Evolutionary conservation across 2,113 vertebrate species (phyloP), one percentile per base, ranked within the genome.

Genomic region (Donacobius atricapilla): DNA sequence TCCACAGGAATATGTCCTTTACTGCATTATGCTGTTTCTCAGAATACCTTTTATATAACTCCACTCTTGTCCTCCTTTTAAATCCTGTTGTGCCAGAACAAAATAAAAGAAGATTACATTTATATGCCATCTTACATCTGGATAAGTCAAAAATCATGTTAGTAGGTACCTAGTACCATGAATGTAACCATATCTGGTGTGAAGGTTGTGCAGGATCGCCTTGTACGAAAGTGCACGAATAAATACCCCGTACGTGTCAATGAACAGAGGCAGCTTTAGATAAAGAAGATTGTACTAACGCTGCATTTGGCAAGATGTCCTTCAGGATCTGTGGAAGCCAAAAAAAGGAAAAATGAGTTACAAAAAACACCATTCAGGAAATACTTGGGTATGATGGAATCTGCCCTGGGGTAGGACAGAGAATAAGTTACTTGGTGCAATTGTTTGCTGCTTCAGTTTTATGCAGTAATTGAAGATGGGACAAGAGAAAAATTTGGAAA

Each of bases 81-180:
- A 93, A 94, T 93, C 69, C 48, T 68, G 33, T 93, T 90, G 30
- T 82, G 35, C n/a, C 78, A 87, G 69, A 91, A 89, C 35, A 68
- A 84, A 96, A 93, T 70, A 66, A 73, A 83, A 86, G 16, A 85
- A 86, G 77, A 91, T 94, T 95, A 87, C 35, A 66, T 91, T 93
- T 93, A 42, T 94, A 89, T 85, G 73, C 79, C 73, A 68, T 85
- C 61, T 89, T 89, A 61, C 17, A 87, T 84, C 87, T 75, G 51
- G 65, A 44, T 91, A 93, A 89, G 40, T 58, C 10, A 90, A 72
- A 94, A 95, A 94, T 91, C 51, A 20, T 60, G 33, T 87, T 91
- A 89, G 70, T n/a, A 84, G 16, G 27, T 82, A 56, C 13, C 68
- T 60, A 40, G 35, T 31, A 68, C 65, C 73, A 89, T 82, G 70